These are phyloP conservation scores for Sitophilus oryzae DNA, from an alignment of 1,140 invertebrate genomes.

Conservation along the genomic window DNA sequence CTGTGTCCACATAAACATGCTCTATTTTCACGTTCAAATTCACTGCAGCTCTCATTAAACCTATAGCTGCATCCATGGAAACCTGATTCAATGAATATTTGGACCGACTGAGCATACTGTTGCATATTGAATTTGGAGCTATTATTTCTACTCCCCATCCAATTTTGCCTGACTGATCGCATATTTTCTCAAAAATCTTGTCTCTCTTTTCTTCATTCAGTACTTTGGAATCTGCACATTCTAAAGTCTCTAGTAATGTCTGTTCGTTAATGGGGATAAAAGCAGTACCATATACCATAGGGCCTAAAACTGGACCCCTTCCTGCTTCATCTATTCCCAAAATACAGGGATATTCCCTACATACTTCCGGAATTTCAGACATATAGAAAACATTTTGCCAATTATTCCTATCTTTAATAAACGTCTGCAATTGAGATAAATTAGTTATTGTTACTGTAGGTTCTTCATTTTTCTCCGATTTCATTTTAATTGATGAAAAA, in stretches of 20 bases:
- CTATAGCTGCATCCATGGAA: slow-evolving; percentile 93
- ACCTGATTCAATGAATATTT: slow-evolving; percentile 91
- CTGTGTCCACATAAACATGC: slow-evolving; percentile 95
- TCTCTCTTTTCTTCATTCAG: slow-evolving; percentile 89
- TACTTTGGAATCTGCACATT: slow-evolving; percentile 92
- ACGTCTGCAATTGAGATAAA: slow-evolving; percentile 37
- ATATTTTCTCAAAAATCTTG: slow-evolving; percentile 76
- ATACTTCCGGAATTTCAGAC: slow-evolving; percentile 64
- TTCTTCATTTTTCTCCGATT: too few species aligned
- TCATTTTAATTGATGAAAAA: too few species aligned
- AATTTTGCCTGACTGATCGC: slow-evolving; percentile 60
- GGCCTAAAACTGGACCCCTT: slow-evolving; percentile 91
- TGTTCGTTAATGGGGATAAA: slow-evolving; percentile 70
- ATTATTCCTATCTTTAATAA: slow-evolving; percentile 53
- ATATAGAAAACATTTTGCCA: slow-evolving; percentile 55
- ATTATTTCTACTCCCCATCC: slow-evolving; percentile 88
- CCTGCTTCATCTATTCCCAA: slow-evolving; percentile 98
- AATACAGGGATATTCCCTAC: slow-evolving; percentile 76
- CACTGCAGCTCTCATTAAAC: slow-evolving; percentile 70
- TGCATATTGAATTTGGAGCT: slow-evolving; percentile 86
- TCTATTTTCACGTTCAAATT: slow-evolving; percentile 76
- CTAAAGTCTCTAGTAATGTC: slow-evolving; percentile 66
- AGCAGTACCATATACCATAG: slow-evolving; percentile 93
- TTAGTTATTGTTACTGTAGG: too few species aligned
- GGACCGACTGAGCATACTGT: slow-evolving; percentile 76